A percentile compares a stretch with the other conserved stretches of the same genome.
phyloP scores from a whole-genome alignment of 2,797 vertebrate species.

The Cuniculus paca region DNA sequence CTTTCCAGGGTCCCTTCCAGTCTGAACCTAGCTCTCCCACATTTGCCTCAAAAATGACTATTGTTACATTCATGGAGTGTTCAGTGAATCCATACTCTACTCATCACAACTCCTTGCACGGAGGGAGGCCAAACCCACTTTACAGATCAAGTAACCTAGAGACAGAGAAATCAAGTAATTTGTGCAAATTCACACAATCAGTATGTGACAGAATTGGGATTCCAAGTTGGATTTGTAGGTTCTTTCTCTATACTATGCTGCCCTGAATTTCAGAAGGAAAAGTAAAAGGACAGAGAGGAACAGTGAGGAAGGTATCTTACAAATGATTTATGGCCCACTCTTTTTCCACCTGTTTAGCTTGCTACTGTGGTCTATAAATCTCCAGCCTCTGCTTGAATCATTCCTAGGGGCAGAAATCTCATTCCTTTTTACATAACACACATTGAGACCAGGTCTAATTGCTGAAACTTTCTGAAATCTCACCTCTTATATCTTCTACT shows the following conservation, averaged over 20 bases:
- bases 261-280: background rate
- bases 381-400: background rate
- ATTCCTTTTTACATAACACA: background rate
- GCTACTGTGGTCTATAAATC: background rate
- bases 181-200: background rate
- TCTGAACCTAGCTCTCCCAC: background rate
- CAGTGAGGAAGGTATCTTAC: rapidly evolving
- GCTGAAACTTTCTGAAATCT: background rate
- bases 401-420: background rate
- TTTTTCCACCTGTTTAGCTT: background rate
- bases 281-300: no score
- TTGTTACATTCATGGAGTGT: rapidly evolving
- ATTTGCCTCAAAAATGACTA: rapidly evolving
- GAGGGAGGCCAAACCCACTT: no score
- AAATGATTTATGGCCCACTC: background rate
- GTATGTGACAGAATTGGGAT: background rate
- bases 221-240: background rate
- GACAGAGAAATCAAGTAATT: background rate
- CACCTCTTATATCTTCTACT: background rate
- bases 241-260: no score
- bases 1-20: background rate
- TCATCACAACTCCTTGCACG: background rate
- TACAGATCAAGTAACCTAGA: background rate
- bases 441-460: background rate
- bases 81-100: rapidly evolving